A percentile compares a stretch with the other conserved stretches of the same genome.
phyloP scores from a whole-genome alignment of 2,888 invertebrate species.

The Thera britannica region DNA sequence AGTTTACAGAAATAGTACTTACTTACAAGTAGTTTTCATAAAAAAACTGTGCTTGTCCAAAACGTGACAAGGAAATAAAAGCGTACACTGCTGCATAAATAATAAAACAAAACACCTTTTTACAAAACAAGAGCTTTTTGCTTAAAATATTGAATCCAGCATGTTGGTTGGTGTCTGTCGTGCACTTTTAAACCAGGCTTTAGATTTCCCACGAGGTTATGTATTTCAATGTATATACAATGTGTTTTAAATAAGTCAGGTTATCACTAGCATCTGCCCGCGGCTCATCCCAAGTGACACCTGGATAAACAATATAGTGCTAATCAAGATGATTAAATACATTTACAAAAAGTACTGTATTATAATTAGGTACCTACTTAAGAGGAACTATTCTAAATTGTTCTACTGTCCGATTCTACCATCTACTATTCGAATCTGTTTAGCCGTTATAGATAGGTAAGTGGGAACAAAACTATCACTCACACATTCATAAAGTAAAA shows the following conservation, averaged over 20 bases:
- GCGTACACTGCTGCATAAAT: neutral
- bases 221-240: slow-evolving; percentile 42
- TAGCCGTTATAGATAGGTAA: too few relatives aligned
- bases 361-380: too few relatives aligned
- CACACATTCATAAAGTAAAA: too few relatives aligned
- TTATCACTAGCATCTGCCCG: neutral
- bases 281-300: too few relatives aligned
- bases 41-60: neutral
- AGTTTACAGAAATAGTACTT: too few relatives aligned
- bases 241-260: slow-evolving; percentile 10
- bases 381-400: too few relatives aligned
- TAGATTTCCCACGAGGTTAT: slow-evolving; percentile 56
- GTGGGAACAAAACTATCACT: too few relatives aligned
- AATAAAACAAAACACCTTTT: neutral
- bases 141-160: slow-evolving; percentile 12
- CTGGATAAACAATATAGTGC: too few relatives aligned
- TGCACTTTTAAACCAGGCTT: slow-evolving; percentile 46
- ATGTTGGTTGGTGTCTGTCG: slow-evolving; percentile 40
- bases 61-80: neutral
- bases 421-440: too few relatives aligned
- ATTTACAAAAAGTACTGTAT: too few relatives aligned
- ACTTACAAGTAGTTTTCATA: neutral
- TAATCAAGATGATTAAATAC: too few relatives aligned
- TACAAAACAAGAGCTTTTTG: neutral
- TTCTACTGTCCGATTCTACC: too few relatives aligned